These are phyloP conservation scores for Phrynocephalus guinanensis DNA, from an alignment of 2,797 vertebrate species.

Conservation along the genomic window DNA sequence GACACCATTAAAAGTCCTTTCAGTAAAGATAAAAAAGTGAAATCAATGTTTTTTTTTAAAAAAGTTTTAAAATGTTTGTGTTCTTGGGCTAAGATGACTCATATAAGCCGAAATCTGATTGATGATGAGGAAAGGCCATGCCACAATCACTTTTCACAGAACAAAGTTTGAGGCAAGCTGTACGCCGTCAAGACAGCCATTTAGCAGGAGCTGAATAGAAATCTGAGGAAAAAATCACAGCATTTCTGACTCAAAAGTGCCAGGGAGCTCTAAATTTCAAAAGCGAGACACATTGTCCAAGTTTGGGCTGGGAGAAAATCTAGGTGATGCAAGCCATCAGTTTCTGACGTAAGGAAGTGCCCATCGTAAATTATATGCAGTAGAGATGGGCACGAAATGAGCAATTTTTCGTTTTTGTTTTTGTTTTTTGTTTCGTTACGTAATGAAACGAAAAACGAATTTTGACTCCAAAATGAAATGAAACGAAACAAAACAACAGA, in stretches of 20 bases:
- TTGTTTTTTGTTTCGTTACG: no score
- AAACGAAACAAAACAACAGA: no score
- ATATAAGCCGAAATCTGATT: constrained; percentile 63
- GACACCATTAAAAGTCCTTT: constrained; percentile 77
- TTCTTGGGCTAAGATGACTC: constrained; percentile 70
- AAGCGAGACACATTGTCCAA: background rate
- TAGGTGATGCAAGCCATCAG: no score
- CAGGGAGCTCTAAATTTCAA: background rate
- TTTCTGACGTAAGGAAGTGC: no score
- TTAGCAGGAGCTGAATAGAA: constrained; percentile 4
- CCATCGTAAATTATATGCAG: no score
- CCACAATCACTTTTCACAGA: constrained; percentile 56
- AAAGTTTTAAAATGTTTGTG: constrained; percentile 77
- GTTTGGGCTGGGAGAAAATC: background rate
- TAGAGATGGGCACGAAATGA: no score
- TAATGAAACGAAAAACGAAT: no score
- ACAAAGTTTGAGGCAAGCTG: constrained; percentile 35
- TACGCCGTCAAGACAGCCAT: background rate
- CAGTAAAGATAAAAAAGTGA: constrained; percentile 76
- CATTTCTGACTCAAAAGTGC: background rate
- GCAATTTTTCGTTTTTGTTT: no score
- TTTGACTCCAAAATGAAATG: no score
- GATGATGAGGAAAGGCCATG: constrained; percentile 53
- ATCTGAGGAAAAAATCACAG: accelerated
- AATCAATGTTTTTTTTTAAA: constrained; percentile 73